A percentile compares a stretch with the other conserved stretches of the same genome.
Conservation (phyloP, 2,797 vertebrate genomes). For the Furcifer pardalis region DNA sequence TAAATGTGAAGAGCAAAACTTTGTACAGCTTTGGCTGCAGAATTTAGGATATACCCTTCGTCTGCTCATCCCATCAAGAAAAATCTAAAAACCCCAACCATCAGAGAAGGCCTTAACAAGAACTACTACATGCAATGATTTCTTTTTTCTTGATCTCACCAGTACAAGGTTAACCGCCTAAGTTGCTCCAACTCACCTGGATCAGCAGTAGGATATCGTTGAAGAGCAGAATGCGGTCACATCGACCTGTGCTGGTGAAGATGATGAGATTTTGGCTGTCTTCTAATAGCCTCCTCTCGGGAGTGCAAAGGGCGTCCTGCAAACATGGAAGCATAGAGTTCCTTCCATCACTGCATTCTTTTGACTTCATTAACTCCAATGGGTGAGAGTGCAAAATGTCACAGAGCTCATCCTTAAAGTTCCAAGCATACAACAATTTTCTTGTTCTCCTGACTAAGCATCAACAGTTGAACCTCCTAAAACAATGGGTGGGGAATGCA, state of each 20-base stretch:
- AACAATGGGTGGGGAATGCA: too few species aligned
- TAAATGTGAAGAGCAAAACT: too few species aligned
- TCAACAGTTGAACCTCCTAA: not conserved
- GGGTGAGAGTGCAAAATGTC: too few species aligned
- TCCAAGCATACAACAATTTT: not conserved
- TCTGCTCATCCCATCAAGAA: not conserved
- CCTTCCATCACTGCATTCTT: not conserved
- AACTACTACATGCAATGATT: too few species aligned
- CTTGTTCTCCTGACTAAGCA: not conserved
- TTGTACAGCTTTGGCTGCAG: not conserved
- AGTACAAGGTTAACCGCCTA: not conserved
- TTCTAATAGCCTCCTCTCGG: constrained; percentile 72
- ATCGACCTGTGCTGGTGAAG: constrained; percentile 32
- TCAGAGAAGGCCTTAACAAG: too few species aligned
- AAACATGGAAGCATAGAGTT: not conserved
- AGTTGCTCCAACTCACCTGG: constrained; percentile 63
- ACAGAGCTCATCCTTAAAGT: too few species aligned
- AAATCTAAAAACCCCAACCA: too few species aligned
- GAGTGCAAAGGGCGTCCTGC: constrained; percentile 71
- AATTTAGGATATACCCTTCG: not conserved
- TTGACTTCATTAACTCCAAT: too few species aligned
- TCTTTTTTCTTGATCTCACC: too few species aligned
- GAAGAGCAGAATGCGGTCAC: constrained; percentile 75
- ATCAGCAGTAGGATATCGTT: constrained; percentile 75
- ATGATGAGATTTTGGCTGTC: constrained; percentile 72